phyloP scores from a whole-genome alignment of 2,888 invertebrate species.

The Melieria omissa region DNA sequence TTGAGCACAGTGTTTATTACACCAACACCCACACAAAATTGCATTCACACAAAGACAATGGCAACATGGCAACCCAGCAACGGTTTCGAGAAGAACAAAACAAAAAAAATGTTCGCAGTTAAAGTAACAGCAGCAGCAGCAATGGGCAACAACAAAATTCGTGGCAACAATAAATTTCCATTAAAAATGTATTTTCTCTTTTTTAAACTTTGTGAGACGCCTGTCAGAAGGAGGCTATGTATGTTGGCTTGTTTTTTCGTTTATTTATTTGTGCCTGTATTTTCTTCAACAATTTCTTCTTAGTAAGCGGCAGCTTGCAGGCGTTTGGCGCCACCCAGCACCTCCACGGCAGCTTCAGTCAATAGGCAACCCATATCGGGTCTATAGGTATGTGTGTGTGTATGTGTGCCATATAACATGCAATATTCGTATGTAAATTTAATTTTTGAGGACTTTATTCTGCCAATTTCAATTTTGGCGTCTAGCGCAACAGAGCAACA shows the following conservation, averaged over 20 bases:
- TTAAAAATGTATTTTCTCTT: conserved; percentile 52
- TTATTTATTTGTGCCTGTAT: no score
- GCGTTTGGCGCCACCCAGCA: conserved; percentile 56
- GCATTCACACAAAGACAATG: conserved; percentile 10
- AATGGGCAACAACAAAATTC: no score
- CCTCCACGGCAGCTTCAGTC: conserved; percentile 38
- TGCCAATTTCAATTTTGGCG: no score
- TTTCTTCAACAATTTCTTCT: no score
- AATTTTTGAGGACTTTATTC: no score
- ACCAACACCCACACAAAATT: conserved; percentile 2
- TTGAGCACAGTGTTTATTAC: neutral
- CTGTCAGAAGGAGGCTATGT: neutral
- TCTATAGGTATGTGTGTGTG: no score
- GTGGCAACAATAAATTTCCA: conserved; percentile 62
- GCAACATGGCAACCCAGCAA: conserved; percentile 9
- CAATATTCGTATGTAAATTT: no score
- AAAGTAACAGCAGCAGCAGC: no score
- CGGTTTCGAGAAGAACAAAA: conserved; percentile 2
- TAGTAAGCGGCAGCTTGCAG: neutral
- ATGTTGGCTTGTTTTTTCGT: neutral
- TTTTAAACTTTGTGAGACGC: neutral
- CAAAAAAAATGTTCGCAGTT: conserved; percentile 48
- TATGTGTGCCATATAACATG: no score
- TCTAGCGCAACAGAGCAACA: no score
- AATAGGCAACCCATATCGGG: neutral